Conservation (phyloP, 2,113 vertebrate genomes). For the Mus spicilegus region DNA sequence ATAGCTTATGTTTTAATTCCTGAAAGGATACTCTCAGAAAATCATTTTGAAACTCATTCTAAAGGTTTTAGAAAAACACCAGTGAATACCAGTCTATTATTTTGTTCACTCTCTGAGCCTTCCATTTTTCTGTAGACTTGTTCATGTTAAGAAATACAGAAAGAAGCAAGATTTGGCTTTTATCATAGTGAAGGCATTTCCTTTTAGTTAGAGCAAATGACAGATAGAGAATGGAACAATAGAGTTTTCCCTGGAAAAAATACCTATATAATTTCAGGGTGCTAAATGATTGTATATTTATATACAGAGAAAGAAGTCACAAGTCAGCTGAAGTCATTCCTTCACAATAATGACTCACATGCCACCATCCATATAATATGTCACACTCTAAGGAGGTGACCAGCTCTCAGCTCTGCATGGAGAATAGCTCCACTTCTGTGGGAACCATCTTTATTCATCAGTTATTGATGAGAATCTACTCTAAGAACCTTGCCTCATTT, state of each 20-base stretch:
- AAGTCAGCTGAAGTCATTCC: slow-evolving; percentile 39
- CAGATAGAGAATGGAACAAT: slow-evolving; percentile 16
- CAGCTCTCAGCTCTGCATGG: background rate
- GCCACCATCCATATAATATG: background rate
- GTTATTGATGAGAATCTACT: background rate
- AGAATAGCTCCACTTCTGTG: background rate
- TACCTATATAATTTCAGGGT: slow-evolving; percentile 18
- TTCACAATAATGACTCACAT: slow-evolving; percentile 26
- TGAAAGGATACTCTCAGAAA: slow-evolving; percentile 16
- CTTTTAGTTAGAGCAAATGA: background rate
- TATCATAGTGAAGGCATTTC: slow-evolving; percentile 26
- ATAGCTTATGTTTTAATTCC: background rate
- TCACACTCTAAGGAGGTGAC: slow-evolving; percentile 20
- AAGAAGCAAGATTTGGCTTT: slow-evolving; percentile 8
- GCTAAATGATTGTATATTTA: slow-evolving; percentile 58
- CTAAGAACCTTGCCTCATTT: background rate
- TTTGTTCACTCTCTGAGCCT: slow-evolving; percentile 4
- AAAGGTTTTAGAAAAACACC: slow-evolving; percentile 21
- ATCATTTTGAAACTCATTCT: slow-evolving; percentile 31
- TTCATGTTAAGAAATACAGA: slow-evolving; percentile 44
- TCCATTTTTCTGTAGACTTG: background rate
- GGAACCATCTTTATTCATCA: background rate
- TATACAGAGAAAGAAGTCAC: slow-evolving; percentile 47
- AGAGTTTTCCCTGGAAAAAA: slow-evolving; percentile 32
- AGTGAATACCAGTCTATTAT: slow-evolving; percentile 12